These are phyloP conservation scores for Pasiphila rectangulata DNA, from an alignment of 2,888 invertebrate genomes.

Conservation along the genomic window DNA sequence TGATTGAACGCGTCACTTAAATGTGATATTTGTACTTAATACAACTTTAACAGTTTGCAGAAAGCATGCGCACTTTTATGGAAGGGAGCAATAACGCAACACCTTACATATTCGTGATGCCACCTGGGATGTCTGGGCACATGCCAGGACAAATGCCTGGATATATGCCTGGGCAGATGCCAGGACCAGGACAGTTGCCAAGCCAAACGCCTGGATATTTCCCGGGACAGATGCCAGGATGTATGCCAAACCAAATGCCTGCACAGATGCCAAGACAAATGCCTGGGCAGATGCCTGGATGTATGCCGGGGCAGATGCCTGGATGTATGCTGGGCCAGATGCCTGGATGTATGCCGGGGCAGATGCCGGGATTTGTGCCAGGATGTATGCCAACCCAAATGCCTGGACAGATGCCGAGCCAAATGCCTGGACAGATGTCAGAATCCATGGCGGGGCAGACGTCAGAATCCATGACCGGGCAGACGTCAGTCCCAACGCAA, in stretches of 20 bases:
- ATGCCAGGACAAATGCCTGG: not conserved
- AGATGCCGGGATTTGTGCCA: not conserved
- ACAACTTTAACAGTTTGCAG: constrained; percentile 40
- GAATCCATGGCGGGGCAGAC: too few relatives aligned
- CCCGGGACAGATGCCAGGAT: not conserved
- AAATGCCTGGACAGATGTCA: not conserved
- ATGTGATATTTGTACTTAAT: not conserved
- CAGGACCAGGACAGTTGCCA: too few relatives aligned
- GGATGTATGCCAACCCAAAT: too few relatives aligned
- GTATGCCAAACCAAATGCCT: too few relatives aligned
- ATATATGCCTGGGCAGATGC: not conserved
- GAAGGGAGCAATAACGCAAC: constrained; percentile 46
- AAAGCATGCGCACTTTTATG: constrained; percentile 64
- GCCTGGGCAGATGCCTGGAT: too few relatives aligned
- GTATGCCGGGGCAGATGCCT: too few relatives aligned
- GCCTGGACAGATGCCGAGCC: too few relatives aligned
- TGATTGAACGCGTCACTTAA: too few relatives aligned
- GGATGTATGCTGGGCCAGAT: not conserved
- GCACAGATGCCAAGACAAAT: too few relatives aligned
- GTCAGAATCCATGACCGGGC: not conserved
- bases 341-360: not conserved
- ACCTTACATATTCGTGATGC: constrained; percentile 65
- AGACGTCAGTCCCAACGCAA: not conserved
- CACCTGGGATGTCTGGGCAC: not conserved
- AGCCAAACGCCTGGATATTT: not conserved